Evolutionary conservation across 2,888 invertebrate genomes (phyloP), one percentile per base, ranked within the genome.

Genomic region (Hemistola chrysoprasaria): DNA sequence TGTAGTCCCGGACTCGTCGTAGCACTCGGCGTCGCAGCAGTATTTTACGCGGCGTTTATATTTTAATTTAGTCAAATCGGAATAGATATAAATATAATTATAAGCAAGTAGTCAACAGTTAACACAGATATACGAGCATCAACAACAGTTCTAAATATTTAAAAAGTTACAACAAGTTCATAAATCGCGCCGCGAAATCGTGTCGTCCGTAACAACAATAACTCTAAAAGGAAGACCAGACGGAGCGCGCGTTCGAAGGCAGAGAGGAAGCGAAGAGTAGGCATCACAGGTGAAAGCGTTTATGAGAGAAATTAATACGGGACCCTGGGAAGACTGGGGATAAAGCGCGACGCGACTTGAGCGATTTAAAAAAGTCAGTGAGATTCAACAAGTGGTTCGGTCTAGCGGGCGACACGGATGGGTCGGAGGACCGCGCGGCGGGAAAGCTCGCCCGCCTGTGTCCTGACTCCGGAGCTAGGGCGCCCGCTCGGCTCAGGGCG

Each of bases 361-460:
- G 57, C 64, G 65, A 69, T 66, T 75, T 71, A 61, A 20, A 37
- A 71, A 75, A 74, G 69, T 73, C 65, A 73, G 53, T 54, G 53
- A 64, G 73, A 82, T 78, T 86, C 87, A 87, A 87, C 87, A 87
- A 87, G 87, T 87, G 86, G 82, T 72, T 74, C 63, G 69, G 64
- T 60, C 59, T 47, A 71, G 75, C 77, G 75, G 78, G 78, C 80
- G 76, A 54, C 72, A 77, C 73, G 74, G 72, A 58, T 55, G 67
- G 50, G 9, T 11, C 40, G 57, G 58, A 71, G 69, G 65, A 69
- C 78, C 79, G 70, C 73, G 65, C 86, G 78, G 79, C 83, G 85
- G 81, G 79, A 82, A 74, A 65, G 81, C 79, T 85, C 71, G 81
- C 81, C 87, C 86, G 87, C 87, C 82, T 80, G 62, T 86, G 86